A percentile compares a stretch with the other conserved stretches of the same genome.
These are phyloP conservation scores for Hartigia nigra DNA, from an alignment of 2,888 invertebrate species.

Conservation along the genomic window DNA sequence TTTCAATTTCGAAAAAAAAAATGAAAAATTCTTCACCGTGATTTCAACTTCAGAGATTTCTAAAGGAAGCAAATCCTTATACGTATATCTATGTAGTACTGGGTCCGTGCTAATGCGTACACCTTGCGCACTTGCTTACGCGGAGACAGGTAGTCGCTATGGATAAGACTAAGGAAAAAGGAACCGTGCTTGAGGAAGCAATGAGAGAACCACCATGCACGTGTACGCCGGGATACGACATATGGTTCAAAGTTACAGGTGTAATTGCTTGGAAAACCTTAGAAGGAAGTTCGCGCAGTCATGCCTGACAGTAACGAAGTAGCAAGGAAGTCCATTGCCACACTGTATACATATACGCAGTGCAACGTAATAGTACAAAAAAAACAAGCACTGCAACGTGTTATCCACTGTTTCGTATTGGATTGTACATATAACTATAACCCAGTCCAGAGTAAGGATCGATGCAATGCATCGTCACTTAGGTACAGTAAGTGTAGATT, in stretches of 20 bases:
- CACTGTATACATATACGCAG: not conserved
- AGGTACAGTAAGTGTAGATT: no score
- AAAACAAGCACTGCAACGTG: not conserved
- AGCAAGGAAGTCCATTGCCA: not conserved
- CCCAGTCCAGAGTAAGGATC: no score
- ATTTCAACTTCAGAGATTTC: not conserved
- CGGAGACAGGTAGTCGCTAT: slow-evolving; percentile 11
- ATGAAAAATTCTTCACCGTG: not conserved
- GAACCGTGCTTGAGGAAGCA: slow-evolving; percentile 48
- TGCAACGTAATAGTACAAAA: not conserved
- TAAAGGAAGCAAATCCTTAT: not conserved
- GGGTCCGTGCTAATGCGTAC: not conserved
- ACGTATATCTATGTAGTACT: not conserved
- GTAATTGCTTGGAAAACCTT: slow-evolving; percentile 51
- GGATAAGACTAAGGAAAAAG: slow-evolving; percentile 28
- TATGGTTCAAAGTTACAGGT: slow-evolving; percentile 47
- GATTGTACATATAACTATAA: not conserved
- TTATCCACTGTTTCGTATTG: not conserved
- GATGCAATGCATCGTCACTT: no score
- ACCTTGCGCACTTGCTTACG: slow-evolving; percentile 10
- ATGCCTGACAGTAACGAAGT: slow-evolving; percentile 29
- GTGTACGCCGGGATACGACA: slow-evolving; percentile 27
- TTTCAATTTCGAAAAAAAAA: not conserved
- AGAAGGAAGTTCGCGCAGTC: slow-evolving; percentile 39
- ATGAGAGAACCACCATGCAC: slow-evolving; percentile 10